Evolutionary conservation across 2,888 invertebrate genomes (phyloP).

Genomic region (Ornithoptera priamus): DNA sequence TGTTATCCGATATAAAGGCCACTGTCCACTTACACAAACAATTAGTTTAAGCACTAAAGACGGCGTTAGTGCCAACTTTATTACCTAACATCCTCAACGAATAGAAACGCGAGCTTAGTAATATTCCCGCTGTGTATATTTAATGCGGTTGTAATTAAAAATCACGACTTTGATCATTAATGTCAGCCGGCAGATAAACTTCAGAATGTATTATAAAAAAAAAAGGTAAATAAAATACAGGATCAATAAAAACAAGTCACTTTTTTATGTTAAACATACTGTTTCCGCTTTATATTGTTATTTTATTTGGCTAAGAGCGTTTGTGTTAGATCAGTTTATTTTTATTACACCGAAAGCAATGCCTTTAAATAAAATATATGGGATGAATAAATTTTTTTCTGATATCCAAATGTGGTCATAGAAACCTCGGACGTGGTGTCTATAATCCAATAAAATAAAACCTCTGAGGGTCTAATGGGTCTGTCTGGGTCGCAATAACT

Average conservation of each 20-base stretch:
- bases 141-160: slow-evolving; percentile 32
- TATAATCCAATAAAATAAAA: too few species aligned
- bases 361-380: too few species aligned
- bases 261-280: slow-evolving; percentile 25
- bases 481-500: too few species aligned
- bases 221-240: slow-evolving; percentile 27
- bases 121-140: slow-evolving; percentile 25
- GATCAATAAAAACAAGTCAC: slow-evolving; percentile 25
- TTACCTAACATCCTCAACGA: slow-evolving; percentile 29
- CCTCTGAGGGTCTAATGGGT: too few species aligned
- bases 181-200: slow-evolving; percentile 25
- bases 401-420: too few species aligned
- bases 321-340: slow-evolving; percentile 3
- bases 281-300: slow-evolving; percentile 7
- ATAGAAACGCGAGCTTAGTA: slow-evolving; percentile 31
- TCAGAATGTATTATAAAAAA: slow-evolving; percentile 25
- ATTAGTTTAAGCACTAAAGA: slow-evolving; percentile 28
- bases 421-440: too few species aligned
- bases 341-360: not conserved
- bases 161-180: slow-evolving; percentile 30
- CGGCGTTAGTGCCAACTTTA: slow-evolving; percentile 29
- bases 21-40: slow-evolving; percentile 28
- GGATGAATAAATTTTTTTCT: too few species aligned
- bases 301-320: not conserved
- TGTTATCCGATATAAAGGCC: slow-evolving; percentile 28